Conservation (phyloP, 2,888 invertebrate species). For the Lasioglossum marginatum region DNA sequence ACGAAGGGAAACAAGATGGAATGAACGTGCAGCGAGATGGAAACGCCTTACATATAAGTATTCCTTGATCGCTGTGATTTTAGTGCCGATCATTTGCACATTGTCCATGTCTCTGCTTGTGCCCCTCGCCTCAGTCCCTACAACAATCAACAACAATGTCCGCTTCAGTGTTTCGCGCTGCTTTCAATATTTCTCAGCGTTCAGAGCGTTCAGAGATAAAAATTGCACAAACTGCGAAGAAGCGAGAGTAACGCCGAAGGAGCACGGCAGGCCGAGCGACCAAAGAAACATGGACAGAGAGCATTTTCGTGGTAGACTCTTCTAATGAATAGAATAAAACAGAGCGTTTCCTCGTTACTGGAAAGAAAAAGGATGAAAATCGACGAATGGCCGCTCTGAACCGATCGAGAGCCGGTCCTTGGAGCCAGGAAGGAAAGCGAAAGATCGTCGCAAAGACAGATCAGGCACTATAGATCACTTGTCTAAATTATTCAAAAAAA, state of each 20-base stretch:
- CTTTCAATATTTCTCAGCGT: conserved; percentile 46
- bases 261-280: conserved; percentile 79
- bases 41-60: conserved; percentile 84
- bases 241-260: conserved; percentile 75
- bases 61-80: conserved; percentile 84
- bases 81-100: conserved; percentile 85
- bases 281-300: conserved; percentile 82
- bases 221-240: conserved; percentile 63
- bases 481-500: background rate
- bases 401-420: conserved; percentile 57
- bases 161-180: conserved; percentile 77
- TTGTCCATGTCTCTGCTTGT: conserved; percentile 84
- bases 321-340: background rate
- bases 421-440: conserved; percentile 54
- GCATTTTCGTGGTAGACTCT: conserved; percentile 52
- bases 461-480: conserved; percentile 32
- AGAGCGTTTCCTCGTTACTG: conserved; percentile 29
- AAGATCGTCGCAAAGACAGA: conserved; percentile 38
- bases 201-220: conserved; percentile 38
- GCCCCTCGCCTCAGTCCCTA: conserved; percentile 83
- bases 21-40: conserved; percentile 65
- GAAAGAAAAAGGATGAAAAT: conserved; percentile 9
- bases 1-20: conserved; percentile 46
- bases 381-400: conserved; percentile 48
- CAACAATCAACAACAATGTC: conserved; percentile 83